Percentiles rank a stretch among this genome's conserved stretches.
Evolutionary conservation across 2,888 invertebrate species (phyloP).

Genomic region (Choristoneura rosaceana): DNA sequence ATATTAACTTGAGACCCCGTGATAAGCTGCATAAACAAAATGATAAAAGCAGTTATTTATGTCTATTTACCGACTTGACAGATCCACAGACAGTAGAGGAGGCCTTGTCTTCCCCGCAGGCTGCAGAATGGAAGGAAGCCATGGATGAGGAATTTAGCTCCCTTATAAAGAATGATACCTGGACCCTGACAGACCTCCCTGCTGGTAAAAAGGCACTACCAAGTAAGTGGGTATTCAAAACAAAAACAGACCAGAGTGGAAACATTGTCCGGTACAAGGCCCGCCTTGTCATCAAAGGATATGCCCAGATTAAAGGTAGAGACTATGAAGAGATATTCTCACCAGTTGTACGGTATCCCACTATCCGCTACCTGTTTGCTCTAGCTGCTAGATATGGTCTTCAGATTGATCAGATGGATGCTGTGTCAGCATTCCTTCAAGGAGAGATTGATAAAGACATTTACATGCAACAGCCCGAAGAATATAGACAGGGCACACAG

Average conservation of each 20-base stretch:
- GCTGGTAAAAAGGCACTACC: constrained; percentile 32
- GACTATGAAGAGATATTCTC: constrained; percentile 36
- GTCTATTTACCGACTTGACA: too few species aligned
- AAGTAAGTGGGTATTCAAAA: constrained; percentile 38
- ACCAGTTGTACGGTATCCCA: constrained; percentile 14
- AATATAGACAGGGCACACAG: constrained; percentile 41
- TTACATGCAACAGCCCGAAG: constrained; percentile 44
- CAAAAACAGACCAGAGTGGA: constrained; percentile 40
- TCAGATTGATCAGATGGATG: constrained; percentile 45
- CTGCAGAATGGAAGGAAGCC: constrained; percentile 8
- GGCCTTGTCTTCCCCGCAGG: too few species aligned
- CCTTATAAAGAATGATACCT: constrained; percentile 33
- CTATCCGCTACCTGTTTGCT: constrained; percentile 28
- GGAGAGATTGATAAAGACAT: constrained; percentile 46
- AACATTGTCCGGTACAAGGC: constrained; percentile 42
- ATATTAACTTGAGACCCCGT: too few species aligned
- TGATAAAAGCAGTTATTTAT: too few species aligned
- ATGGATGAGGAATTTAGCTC: constrained; percentile 4
- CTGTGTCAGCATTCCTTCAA: constrained; percentile 45
- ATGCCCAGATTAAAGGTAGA: constrained; percentile 45
- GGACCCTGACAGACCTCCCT: constrained; percentile 35
- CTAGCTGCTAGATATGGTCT: constrained; percentile 37
- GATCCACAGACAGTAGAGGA: too few species aligned
- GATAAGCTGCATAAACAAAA: too few species aligned
- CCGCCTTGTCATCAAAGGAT: constrained; percentile 44